A percentile compares a stretch with the other conserved stretches of the same genome.
These are phyloP conservation scores for Cygnus atratus DNA, from an alignment of 2,113 vertebrate genomes.

Conservation along the genomic window DNA sequence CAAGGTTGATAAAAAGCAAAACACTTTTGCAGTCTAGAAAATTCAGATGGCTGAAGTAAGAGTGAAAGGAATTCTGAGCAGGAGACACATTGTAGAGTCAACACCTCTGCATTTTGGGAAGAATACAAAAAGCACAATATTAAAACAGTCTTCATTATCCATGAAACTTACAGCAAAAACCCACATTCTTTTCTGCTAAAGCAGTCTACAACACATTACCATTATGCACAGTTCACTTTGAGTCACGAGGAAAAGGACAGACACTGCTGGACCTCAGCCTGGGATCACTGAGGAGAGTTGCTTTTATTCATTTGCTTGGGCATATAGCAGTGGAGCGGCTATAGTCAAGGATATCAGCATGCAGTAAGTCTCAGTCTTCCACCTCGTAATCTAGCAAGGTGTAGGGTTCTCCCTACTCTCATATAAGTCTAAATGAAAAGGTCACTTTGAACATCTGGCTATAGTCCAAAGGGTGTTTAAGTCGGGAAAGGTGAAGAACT, in stretches of 20 bases:
- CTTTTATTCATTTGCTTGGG: neutral
- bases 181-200: neutral
- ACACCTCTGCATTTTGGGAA: neutral
- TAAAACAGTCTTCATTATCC: neutral
- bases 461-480: neutral
- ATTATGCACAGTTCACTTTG: neutral
- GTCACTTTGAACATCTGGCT: neutral
- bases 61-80: neutral
- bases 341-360: fast-evolving
- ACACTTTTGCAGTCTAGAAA: neutral
- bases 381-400: neutral
- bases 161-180: neutral
- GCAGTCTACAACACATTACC: neutral
- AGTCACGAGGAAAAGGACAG: neutral
- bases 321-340: fast-evolving
- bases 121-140: neutral
- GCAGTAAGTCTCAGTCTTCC: fast-evolving
- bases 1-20: neutral
- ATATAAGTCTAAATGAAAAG: neutral
- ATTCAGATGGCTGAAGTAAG: neutral
- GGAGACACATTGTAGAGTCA: neutral
- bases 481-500: neutral
- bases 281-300: fast-evolving
- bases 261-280: neutral
- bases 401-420: neutral